Evolutionary conservation across 2,797 vertebrate species (phyloP), one percentile per base, ranked within the genome.

Genomic region (Rhadinocentrus ornatus): DNA sequence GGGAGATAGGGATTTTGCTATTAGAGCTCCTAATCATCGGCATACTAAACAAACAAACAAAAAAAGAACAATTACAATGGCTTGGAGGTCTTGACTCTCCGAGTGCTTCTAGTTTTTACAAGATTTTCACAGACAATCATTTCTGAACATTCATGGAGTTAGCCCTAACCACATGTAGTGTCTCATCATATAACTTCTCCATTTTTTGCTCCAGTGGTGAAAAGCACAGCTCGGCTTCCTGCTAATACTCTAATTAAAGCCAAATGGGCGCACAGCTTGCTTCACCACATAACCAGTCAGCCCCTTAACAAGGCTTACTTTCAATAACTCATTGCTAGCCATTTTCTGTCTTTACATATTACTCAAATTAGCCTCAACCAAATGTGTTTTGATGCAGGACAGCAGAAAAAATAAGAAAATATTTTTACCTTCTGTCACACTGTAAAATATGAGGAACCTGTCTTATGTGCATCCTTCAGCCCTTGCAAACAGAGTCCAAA

Each of bases 181-280:
- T 59, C 78, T 81, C 74, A 77, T 72, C 82, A 35, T 86, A 16
- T 75, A 82, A 77, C 65, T 77, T 86, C 67, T 69, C 32, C 71
- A 55, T 83, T 66, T 79, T 85, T 80, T 83, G 67, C 79, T 83
- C 73, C 66, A 53, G 71, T 71, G 78, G 86, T 86, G 81, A 86
- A 88, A 87, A 83, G 78, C 72, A 3, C 20, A 9, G 69, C 78
- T 59, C 39, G 72, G 83, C 78, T 61, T 88, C 89, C 89, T 69
- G 85, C 88, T 91, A 91, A 80, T 81, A 74, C 78, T 88, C 80
- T 90, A 90, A 90, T 91, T 89, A 90, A 89, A 87, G 84, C 69
- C 80, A 85, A 85, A 86, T 82, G 88, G 78, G 60, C 61, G n/a
- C 81, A 69, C 87, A 89, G 88, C 83, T 27, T 78, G 83, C 67